A percentile compares a stretch with the other conserved stretches of the same genome.
phyloP scores from a whole-genome alignment of 1,140 invertebrate genomes.

The Cydia fagiglandana region DNA sequence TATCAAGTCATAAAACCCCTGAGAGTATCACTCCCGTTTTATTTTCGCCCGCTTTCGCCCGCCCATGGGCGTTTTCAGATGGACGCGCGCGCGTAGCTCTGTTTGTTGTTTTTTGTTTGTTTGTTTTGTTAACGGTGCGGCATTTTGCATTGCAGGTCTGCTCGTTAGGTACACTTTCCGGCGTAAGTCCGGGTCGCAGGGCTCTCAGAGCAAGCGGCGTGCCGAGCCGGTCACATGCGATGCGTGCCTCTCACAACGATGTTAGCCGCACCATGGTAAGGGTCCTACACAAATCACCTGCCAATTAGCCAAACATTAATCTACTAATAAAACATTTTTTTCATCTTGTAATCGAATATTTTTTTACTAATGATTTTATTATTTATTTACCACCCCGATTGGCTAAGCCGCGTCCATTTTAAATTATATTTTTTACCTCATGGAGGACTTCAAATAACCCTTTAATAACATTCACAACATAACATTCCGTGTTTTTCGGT shows the following conservation, averaged over 20 bases:
- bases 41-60: slow-evolving; percentile 66
- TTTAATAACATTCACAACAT: slow-evolving; percentile 31
- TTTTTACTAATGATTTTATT: slow-evolving; percentile 34
- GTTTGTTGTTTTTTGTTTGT: slow-evolving; percentile 65
- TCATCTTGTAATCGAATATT: background rate
- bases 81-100: slow-evolving; percentile 67
- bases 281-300: slow-evolving; percentile 52
- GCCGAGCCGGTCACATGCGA: slow-evolving; percentile 76
- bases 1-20: slow-evolving; percentile 63
- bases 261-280: slow-evolving; percentile 77
- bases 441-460: slow-evolving; percentile 40
- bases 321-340: background rate
- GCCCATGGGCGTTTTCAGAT: slow-evolving; percentile 71
- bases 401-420: slow-evolving; percentile 53
- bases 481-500: slow-evolving; percentile 22
- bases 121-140: slow-evolving; percentile 76
- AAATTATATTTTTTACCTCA: slow-evolving; percentile 42
- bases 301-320: slow-evolving; percentile 15
- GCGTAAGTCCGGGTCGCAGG: slow-evolving; percentile 79
- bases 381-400: slow-evolving; percentile 46
- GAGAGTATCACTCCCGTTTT: slow-evolving; percentile 54
- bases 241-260: slow-evolving; percentile 79
- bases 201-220: slow-evolving; percentile 75
- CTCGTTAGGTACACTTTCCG: slow-evolving; percentile 81
- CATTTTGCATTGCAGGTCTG: slow-evolving; percentile 79